phyloP scores from a whole-genome alignment of 2,888 invertebrate species.

The Heliothis peltigera region DNA sequence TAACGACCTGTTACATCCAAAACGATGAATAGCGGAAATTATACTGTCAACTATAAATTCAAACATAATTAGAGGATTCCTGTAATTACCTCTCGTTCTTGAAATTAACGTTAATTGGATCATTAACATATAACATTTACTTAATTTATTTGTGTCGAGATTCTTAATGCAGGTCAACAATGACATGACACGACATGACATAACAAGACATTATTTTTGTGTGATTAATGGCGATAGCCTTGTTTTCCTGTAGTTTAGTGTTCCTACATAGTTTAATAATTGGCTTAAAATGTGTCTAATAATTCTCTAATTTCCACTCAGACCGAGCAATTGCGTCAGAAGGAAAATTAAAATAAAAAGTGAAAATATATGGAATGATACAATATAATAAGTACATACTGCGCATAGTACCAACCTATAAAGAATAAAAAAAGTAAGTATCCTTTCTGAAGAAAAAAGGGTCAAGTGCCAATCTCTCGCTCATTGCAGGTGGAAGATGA shows the following conservation, averaged over 20 bases:
- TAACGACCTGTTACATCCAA: slow-evolving; percentile 35
- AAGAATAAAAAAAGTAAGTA: no score
- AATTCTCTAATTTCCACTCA: no score
- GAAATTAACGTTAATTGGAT: slow-evolving; percentile 66
- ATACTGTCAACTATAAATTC: slow-evolving; percentile 59
- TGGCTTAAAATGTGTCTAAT: no score
- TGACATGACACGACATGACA: slow-evolving; percentile 39
- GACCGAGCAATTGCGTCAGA: no score
- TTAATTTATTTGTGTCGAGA: slow-evolving; percentile 56
- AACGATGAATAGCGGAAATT: slow-evolving; percentile 51
- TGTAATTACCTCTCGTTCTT: slow-evolving; percentile 64
- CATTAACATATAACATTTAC: slow-evolving; percentile 57
- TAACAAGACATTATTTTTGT: background rate
- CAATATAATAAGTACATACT: no score
- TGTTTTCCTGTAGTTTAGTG: background rate
- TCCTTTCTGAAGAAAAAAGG: no score
- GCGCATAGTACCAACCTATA: no score
- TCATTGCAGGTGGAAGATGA: no score
- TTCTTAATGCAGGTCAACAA: slow-evolving; percentile 45
- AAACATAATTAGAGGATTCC: slow-evolving; percentile 61
- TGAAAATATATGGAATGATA: no score
- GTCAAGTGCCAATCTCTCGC: no score
- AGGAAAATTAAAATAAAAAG: no score
- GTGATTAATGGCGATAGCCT: background rate
- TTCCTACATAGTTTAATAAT: no score